These are phyloP conservation scores for Perca fluviatilis DNA, from an alignment of 2,113 vertebrate genomes.

Conservation along the genomic window DNA sequence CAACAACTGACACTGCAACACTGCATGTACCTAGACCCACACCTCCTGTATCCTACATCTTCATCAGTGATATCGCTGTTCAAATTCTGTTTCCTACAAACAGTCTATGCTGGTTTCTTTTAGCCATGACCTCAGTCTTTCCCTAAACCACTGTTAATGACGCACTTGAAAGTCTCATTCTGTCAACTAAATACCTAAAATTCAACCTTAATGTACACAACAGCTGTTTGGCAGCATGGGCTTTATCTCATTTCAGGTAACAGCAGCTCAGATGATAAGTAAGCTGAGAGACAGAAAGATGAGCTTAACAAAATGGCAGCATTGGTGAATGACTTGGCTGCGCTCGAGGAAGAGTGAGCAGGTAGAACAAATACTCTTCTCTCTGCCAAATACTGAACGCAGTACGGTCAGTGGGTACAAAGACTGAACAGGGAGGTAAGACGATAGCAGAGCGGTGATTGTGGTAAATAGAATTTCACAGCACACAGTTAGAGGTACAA, in stretches of 20 bases:
- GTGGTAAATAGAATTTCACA: constrained; percentile 2
- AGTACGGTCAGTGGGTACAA: neutral
- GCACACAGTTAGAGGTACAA: neutral
- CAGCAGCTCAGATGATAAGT: constrained; percentile 23
- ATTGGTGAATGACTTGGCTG: constrained; percentile 12
- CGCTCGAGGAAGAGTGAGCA: constrained; percentile 1
- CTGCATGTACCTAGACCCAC: neutral
- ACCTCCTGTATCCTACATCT: neutral
- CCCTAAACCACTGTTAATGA: neutral
- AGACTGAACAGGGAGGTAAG: neutral
- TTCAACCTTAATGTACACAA: neutral
- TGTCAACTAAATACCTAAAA: neutral
- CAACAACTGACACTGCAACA: neutral
- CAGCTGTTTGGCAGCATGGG: neutral
- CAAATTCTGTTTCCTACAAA: neutral
- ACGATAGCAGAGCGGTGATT: neutral
- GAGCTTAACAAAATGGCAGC: constrained; percentile 12
- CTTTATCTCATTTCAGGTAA: constrained; percentile 4
- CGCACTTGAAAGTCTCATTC: rapidly evolving
- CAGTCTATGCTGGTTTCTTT: neutral
- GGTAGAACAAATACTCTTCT: constrained; percentile 10
- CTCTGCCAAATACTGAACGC: constrained; percentile 15
- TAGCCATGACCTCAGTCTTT: neutral
- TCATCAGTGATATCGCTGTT: neutral
- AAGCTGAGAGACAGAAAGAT: constrained; percentile 6